Conservation (phyloP, 2,113 vertebrate genomes). For the Paracanthobrama guichenoti region DNA sequence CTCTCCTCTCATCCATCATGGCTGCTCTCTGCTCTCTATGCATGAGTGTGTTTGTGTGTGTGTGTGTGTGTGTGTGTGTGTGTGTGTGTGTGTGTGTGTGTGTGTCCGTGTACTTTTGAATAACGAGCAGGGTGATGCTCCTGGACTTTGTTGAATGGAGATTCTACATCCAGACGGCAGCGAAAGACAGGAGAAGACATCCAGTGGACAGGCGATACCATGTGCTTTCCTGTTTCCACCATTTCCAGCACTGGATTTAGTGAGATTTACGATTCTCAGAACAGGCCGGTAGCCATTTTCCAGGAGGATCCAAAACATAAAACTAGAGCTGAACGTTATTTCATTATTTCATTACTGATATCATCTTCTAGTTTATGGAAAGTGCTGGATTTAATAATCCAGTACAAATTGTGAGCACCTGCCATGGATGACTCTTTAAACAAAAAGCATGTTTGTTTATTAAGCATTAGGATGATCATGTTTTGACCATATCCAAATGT, state of each 20-base stretch:
- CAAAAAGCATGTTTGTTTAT: not conserved
- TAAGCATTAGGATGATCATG: not conserved
- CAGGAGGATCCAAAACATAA: constrained; percentile 26
- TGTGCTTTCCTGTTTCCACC: constrained; percentile 43
- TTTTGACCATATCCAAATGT: not conserved
- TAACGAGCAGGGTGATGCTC: constrained; percentile 46
- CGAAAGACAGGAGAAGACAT: constrained; percentile 11
- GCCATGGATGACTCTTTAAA: no score
- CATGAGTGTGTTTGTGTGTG: no score
- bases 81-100: constrained; percentile 2
- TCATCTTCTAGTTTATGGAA: not conserved
- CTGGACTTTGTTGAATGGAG: constrained; percentile 43
- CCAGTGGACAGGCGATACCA: constrained; percentile 28
- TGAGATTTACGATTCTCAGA: constrained; percentile 26
- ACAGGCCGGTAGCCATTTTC: constrained; percentile 28
- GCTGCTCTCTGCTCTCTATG: constrained; percentile 38
- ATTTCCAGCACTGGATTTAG: constrained; percentile 24
- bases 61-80: not conserved
- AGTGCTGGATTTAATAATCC: not conserved
- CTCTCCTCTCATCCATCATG: constrained; percentile 48
- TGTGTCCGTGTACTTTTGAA: constrained; percentile 37
- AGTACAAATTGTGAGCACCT: not conserved
- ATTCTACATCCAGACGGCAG: constrained; percentile 38
- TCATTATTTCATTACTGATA: constrained; percentile 9
- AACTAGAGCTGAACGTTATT: not conserved